Conservation (phyloP, 2,113 vertebrate genomes). For the Amazona guildingii region DNA sequence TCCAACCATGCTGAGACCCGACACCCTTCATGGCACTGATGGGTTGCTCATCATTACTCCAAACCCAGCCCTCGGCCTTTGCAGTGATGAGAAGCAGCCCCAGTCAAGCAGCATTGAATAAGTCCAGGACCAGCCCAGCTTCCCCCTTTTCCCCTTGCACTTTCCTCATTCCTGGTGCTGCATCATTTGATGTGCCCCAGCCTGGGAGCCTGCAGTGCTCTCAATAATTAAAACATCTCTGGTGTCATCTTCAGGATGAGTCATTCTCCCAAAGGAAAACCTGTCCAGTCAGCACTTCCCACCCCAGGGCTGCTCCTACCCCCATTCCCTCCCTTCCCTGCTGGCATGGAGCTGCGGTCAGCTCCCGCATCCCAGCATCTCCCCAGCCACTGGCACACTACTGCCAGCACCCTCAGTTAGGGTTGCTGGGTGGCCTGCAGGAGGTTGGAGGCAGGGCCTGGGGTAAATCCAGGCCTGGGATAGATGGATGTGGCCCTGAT, state of each 20-base stretch:
- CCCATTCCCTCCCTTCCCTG: accelerated
- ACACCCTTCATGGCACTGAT: accelerated
- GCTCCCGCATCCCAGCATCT: not conserved
- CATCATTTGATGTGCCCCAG: accelerated
- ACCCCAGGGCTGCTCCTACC: not conserved
- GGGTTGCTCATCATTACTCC: accelerated
- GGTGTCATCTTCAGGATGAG: not conserved
- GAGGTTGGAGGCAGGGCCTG: not conserved
- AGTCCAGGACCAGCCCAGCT: not conserved
- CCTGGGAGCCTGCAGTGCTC: not conserved
- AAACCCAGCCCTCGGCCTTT: not conserved
- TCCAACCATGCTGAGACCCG: not conserved
- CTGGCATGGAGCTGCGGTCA: not conserved
- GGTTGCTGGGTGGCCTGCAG: not conserved
- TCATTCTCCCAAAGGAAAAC: not conserved
- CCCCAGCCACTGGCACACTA: not conserved
- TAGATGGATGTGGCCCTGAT: accelerated
- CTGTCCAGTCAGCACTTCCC: not conserved
- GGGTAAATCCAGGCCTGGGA: not conserved
- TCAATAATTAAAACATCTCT: not conserved
- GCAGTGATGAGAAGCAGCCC: not conserved
- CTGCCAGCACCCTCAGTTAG: not conserved
- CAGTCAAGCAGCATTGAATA: accelerated
- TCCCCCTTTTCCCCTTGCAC: not conserved
- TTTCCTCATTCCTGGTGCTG: accelerated